Evolutionary conservation across 2,888 invertebrate genomes (phyloP).

Genomic region (Oscheius sp.): DNA sequence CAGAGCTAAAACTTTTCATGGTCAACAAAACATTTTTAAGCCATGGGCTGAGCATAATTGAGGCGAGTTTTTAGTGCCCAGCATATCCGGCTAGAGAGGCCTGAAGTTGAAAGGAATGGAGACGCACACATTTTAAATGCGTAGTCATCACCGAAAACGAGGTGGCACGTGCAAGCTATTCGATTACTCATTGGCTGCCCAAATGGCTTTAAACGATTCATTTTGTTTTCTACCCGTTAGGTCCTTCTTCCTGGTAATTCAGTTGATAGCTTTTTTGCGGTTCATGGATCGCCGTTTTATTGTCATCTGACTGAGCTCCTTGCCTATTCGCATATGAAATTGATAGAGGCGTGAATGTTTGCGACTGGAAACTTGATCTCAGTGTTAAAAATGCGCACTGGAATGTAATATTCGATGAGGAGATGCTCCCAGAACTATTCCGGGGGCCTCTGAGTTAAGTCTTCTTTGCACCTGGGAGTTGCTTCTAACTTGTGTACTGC

Average conservation of each 20-base stretch:
- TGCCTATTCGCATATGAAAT: slow-evolving; percentile 4
- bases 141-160: slow-evolving; percentile 26
- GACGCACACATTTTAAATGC: slow-evolving; percentile 24
- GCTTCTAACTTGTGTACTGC: slow-evolving; percentile 19
- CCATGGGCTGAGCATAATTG: too few species aligned
- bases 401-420: slow-evolving; percentile 18
- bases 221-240: slow-evolving; percentile 10
- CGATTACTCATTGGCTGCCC: slow-evolving; percentile 27
- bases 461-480: not conserved
- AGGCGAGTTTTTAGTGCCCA: too few species aligned
- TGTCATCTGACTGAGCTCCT: slow-evolving; percentile 8
- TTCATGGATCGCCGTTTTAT: not conserved
- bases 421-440: not conserved
- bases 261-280: not conserved
- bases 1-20: too few species aligned
- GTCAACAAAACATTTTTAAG: too few species aligned
- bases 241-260: not conserved
- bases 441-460: not conserved
- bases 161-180: slow-evolving; percentile 23
- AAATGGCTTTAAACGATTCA: slow-evolving; percentile 16
- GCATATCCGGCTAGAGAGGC: too few species aligned
- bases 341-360: not conserved
- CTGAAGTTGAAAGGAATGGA: too few species aligned
- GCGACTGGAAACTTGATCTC: slow-evolving; percentile 11
- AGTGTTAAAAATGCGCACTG: slow-evolving; percentile 11